Evolutionary conservation across 2,797 vertebrate genomes (phyloP).

Genomic region (Sebastes melanostomus): DNA sequence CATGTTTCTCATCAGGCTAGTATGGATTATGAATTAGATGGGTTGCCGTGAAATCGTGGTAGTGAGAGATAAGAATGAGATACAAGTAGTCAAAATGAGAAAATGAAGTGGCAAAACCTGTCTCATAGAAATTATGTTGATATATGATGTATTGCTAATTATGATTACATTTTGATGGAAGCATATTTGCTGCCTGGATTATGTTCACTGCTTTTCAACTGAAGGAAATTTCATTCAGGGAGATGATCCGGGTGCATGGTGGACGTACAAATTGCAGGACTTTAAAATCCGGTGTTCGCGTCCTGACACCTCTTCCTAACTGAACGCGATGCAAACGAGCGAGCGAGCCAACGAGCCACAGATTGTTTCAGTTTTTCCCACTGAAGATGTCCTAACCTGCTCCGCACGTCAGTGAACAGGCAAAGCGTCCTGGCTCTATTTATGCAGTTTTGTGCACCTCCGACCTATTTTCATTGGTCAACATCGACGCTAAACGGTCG

Average conservation of each 20-base stretch:
- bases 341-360: too few relatives aligned
- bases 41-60: fast-evolving
- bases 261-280: background rate
- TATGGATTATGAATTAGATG: too few relatives aligned
- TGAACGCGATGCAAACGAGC: too few relatives aligned
- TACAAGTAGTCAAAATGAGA: background rate
- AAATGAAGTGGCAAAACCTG: background rate
- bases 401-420: too few relatives aligned
- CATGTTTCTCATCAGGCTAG: background rate
- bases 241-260: background rate
- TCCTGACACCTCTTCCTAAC: too few relatives aligned
- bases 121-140: background rate
- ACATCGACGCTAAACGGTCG: too few relatives aligned
- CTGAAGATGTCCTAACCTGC: too few relatives aligned
- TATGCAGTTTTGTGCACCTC: too few relatives aligned
- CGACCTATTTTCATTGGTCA: too few relatives aligned
- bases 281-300: background rate
- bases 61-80: background rate
- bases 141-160: background rate
- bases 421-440: too few relatives aligned
- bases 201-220: background rate
- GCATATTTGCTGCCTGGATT: background rate
- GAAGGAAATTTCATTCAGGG: background rate
- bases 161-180: background rate
- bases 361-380: too few relatives aligned